phyloP scores from a whole-genome alignment of 2,797 vertebrate species.

The Sparus aurata region DNA sequence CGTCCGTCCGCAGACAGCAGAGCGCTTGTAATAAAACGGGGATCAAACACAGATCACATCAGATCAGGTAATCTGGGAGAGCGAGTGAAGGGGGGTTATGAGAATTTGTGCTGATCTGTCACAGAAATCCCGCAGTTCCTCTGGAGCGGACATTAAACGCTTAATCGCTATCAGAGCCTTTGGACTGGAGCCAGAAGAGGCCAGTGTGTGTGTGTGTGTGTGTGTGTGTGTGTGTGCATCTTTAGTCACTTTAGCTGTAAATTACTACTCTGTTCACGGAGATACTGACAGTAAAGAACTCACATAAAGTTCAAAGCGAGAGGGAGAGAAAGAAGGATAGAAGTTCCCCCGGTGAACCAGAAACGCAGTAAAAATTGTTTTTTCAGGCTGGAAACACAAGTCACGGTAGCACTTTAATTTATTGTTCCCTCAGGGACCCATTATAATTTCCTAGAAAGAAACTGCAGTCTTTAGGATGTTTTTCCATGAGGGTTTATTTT shows the following conservation, averaged over 20 bases:
- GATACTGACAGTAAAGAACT: constrained; percentile 6
- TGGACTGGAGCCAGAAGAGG: constrained; percentile 7
- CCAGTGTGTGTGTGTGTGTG: constrained; percentile 13
- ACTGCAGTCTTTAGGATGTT: background rate
- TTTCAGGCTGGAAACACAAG: background rate
- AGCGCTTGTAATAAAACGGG: constrained; percentile 62
- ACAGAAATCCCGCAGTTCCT: constrained; percentile 55
- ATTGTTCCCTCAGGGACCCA: background rate
- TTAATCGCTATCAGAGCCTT: constrained; percentile 40
- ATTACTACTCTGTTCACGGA: background rate
- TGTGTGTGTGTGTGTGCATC: constrained; percentile 2
- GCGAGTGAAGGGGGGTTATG: constrained; percentile 23
- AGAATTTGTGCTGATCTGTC: constrained; percentile 49
- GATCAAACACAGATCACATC: constrained; percentile 60
- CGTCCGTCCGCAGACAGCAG: background rate
- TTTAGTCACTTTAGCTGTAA: constrained; percentile 13
- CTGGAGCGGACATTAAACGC: constrained; percentile 47
- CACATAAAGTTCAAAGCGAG: constrained; percentile 16
- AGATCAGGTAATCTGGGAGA: constrained; percentile 51
- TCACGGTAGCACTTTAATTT: background rate
- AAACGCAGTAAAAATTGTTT: background rate
- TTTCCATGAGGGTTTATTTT: background rate
- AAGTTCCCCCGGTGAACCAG: background rate
- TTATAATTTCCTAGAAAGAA: background rate
- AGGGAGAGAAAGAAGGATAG: background rate